Conservation (phyloP, 2,797 vertebrate genomes). For the Sebastes ruberrimus region DNA sequence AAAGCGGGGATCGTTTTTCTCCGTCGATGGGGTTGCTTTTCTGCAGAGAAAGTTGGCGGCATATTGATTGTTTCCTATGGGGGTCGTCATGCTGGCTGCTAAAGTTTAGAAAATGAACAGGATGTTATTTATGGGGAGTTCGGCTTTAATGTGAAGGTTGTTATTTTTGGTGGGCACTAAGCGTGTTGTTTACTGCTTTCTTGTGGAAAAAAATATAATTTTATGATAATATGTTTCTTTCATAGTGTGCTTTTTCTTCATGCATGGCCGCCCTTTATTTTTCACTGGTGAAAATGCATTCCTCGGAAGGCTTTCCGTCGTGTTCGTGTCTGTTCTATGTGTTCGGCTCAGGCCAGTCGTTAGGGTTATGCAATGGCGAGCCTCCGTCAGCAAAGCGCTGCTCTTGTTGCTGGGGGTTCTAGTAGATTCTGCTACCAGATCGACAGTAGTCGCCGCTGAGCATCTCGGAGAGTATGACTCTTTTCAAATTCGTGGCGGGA, state of each 20-base stretch:
- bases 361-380: slow-evolving; percentile 84
- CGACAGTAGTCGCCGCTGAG: slow-evolving; percentile 67
- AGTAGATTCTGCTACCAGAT: slow-evolving; percentile 71
- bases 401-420: slow-evolving; percentile 81
- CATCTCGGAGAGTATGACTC: slow-evolving; percentile 67
- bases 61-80: slow-evolving; percentile 69
- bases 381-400: slow-evolving; percentile 75
- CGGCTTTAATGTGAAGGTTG: background rate
- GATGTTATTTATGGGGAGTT: background rate
- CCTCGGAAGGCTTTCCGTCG: slow-evolving; percentile 31
- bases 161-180: background rate
- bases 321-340: slow-evolving; percentile 36
- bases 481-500: slow-evolving; percentile 84
- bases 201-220: background rate
- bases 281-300: slow-evolving; percentile 1
- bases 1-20: background rate
- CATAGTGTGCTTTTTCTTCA: background rate
- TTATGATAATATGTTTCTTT: background rate
- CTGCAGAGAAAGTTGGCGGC: slow-evolving; percentile 78
- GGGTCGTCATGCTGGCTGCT: slow-evolving; percentile 30
- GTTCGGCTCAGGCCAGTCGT: slow-evolving; percentile 61
- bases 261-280: slow-evolving; percentile 2
- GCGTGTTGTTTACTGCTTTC: slow-evolving; percentile 33
- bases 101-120: slow-evolving; percentile 42
- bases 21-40: slow-evolving; percentile 33